Base-by-base conservation (phyloP, 2,888 invertebrate genomes). In the Bombylius major region DNA sequence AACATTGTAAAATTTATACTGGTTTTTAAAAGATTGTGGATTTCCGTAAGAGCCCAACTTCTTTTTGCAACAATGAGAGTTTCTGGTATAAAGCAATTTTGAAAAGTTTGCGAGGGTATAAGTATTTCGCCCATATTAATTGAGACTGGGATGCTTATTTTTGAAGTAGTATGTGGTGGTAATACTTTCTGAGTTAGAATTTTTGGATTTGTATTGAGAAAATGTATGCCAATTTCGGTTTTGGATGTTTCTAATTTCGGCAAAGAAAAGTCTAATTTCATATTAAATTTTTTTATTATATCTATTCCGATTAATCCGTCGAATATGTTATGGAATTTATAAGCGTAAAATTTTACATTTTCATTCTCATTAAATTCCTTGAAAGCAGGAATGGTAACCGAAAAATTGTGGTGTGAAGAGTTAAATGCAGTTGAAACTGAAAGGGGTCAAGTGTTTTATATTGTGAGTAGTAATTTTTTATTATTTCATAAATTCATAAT, bases 401-500 rank as follows among this genome's bases (percentile, higher is more conserved):
- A 48, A 34, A 42, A 14, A 13, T 53, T 32, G 42, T 53, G 55
- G 14, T 33, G 42, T 14, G 57, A 58, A 50, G 52, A 58, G 32
- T 36, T 39, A 36, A 58, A 57, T 33, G 54, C 53, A 13, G 51
- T 54, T 47, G 53, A 51, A 13, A 58, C 53, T 13, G 55, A 51
- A 56, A 58, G 13, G 51, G 48, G 14, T 56, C 51, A 14, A 11
- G n/a, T 42, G 51, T 51, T 53, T 53, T 58, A 1, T 50, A 53
- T 23, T 56, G 33, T 4, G n/a, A 9, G 23, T 23, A 47, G 12
- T 47, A 50, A 46, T 56, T 56, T 23, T 51, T 44, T 32, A n/a
- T n/a, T n/a, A n/a, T n/a, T n/a, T n/a, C n/a, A 54, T 49, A 36
- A 49, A 50, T 39, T 53, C 23, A 42, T 49, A 52, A 34, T 53